These are phyloP conservation scores for Abscondita cerata DNA, from an alignment of 2,888 invertebrate genomes.

Conservation along the genomic window DNA sequence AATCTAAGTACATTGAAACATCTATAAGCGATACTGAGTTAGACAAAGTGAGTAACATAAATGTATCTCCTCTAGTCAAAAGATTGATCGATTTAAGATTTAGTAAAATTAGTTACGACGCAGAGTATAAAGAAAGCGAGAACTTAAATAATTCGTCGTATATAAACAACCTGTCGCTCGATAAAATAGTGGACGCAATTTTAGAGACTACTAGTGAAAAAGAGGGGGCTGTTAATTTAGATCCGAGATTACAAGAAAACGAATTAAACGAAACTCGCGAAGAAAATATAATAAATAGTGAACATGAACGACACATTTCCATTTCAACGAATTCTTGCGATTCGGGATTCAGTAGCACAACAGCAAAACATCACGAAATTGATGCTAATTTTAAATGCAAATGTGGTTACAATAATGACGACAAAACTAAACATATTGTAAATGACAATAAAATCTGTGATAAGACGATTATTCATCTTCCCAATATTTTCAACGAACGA, in stretches of 20 bases:
- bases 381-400: slow-evolving; percentile 52
- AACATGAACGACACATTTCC: slow-evolving; percentile 41
- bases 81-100: slow-evolving; percentile 67
- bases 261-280: slow-evolving; percentile 50
- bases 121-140: slow-evolving; percentile 50
- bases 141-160: slow-evolving; percentile 61
- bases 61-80: slow-evolving; percentile 67
- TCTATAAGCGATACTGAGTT: background rate
- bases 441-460: slow-evolving; percentile 37
- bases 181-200: slow-evolving; percentile 69
- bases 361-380: slow-evolving; percentile 50
- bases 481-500: slow-evolving; percentile 55
- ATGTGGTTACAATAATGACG: slow-evolving; percentile 46
- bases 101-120: slow-evolving; percentile 58
- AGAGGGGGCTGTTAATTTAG: slow-evolving; percentile 32
- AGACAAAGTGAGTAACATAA: slow-evolving; percentile 37
- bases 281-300: slow-evolving; percentile 48
- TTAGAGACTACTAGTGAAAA: slow-evolving; percentile 64
- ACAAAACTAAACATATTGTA: background rate
- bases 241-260: slow-evolving; percentile 42
- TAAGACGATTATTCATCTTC: slow-evolving; percentile 54
- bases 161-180: slow-evolving; percentile 64
- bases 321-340: slow-evolving; percentile 48
- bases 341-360: slow-evolving; percentile 54
- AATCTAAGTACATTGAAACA: slow-evolving; percentile 35